Conservation (phyloP, 2,113 vertebrate genomes). For the Electrona antarctica region DNA sequence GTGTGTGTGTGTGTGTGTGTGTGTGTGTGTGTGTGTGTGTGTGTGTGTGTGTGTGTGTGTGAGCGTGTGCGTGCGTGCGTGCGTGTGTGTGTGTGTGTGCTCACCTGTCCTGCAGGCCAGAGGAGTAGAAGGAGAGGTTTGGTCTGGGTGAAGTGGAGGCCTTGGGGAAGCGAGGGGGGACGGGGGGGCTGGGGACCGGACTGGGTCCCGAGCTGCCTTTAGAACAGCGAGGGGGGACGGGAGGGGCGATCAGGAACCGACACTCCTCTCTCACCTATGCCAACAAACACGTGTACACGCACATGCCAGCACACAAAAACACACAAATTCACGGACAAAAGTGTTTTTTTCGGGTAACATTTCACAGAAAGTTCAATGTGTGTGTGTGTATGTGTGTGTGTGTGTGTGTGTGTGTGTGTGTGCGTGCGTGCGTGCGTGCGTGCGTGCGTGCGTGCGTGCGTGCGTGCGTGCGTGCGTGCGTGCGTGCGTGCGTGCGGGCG, state of each 20-base stretch:
- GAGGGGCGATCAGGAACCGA: slow-evolving; percentile 92
- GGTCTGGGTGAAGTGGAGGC: slow-evolving; percentile 79
- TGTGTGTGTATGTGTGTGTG: background rate
- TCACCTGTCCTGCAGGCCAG: slow-evolving; percentile 92
- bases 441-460: slow-evolving; percentile 28
- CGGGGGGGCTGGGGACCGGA: slow-evolving; percentile 82
- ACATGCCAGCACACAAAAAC: background rate
- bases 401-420: background rate
- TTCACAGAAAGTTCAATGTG: slow-evolving; percentile 8
- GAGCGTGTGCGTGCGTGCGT: background rate
- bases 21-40: background rate
- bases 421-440: slow-evolving; percentile 1
- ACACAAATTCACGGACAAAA: background rate
- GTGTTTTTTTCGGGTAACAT: background rate
- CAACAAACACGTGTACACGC: slow-evolving; percentile 30
- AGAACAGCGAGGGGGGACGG: slow-evolving; percentile 89
- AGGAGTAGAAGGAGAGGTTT: slow-evolving; percentile 93
- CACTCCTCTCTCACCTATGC: slow-evolving; percentile 96
- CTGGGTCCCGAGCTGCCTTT: slow-evolving; percentile 75
- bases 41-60: too few species aligned
- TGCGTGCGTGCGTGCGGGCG: slow-evolving; percentile 27
- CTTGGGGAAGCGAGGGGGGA: slow-evolving; percentile 86
- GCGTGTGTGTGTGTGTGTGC: slow-evolving; percentile 6
- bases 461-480: slow-evolving; percentile 21
- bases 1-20: background rate